Evolutionary conservation across 2,797 vertebrate species (phyloP), one percentile per base, ranked within the genome.

Genomic region (Amazonetta brasiliensis): DNA sequence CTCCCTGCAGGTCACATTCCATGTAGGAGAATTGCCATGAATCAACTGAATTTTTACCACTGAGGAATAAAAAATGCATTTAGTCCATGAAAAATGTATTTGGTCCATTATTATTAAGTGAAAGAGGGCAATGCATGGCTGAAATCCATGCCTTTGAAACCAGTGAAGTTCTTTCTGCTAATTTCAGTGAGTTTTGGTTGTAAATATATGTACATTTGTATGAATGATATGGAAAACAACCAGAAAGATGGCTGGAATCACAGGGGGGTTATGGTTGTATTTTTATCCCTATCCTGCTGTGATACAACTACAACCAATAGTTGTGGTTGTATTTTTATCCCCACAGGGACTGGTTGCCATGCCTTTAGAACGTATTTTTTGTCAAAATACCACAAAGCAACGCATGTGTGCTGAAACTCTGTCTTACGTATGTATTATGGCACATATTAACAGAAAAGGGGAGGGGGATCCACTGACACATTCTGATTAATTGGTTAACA

Each of bases 401-500:
- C n/a, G 33, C 7, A 2, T 59, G 22, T 72, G 75, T 89, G n/a
- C 74, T 81, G 83, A 59, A 78, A 33, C 43, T 21, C 23, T 18
- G 7, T 15, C 23, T 21, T 25, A 7, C 21, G 21, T 82, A 26
- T 72, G 17, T 52, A 39, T 55, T 79, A 44, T 48, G 58, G 76
- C 71, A 76, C n/a, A 71, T 75, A 28, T 52, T 89, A 64, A 52
- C 68, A 85, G n/a, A 64, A 62, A 62, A n/a, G 44, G 44, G 71
- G 78, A 88, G 69, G 82, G 43, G 33, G 41, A 76, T 77, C 85
- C 84, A n/a, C 26, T 89, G 94, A 93, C 93, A 94, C 71, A 74
- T 92, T 55, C 84, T 95, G 89, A 96, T 94, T 94, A 95, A 93
- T 94, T 89, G 80, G 83, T 84, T 95, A 96, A 87, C 94, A 89